Conservation (phyloP, 2,888 invertebrate genomes). For the Caenorhabditis panamensis region DNA sequence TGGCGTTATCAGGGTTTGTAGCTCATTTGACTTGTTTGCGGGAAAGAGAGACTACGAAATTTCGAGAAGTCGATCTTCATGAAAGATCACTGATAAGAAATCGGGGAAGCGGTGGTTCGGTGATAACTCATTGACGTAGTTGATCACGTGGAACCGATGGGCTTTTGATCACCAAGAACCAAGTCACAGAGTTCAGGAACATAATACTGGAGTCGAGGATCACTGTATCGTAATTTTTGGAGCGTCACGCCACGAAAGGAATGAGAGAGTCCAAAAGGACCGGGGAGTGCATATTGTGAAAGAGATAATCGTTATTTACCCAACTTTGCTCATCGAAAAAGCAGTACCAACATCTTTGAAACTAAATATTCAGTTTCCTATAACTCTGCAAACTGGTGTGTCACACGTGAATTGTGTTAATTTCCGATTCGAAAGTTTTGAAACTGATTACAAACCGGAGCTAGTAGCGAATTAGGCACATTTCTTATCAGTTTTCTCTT, state of each 20-base stretch:
- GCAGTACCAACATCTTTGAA: too few species aligned
- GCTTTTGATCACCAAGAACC: constrained; percentile 13
- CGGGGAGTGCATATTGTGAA: too few species aligned
- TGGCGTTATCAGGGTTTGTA: constrained; percentile 3
- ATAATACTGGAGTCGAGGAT: too few species aligned
- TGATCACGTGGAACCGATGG: neutral
- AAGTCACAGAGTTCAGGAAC: too few species aligned
- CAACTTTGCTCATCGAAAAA: too few species aligned
- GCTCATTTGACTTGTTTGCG: neutral
- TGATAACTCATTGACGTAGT: constrained; percentile 52
- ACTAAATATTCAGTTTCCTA: too few species aligned
- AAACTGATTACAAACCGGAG: constrained; percentile 40
- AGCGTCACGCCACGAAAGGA: too few species aligned
- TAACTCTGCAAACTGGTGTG: neutral
- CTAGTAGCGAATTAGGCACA: constrained; percentile 31
- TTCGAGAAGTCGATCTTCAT: constrained; percentile 1
- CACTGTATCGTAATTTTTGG: too few species aligned
- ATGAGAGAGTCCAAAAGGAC: too few species aligned
- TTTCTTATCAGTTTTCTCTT: constrained; percentile 25
- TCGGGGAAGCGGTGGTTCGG: neutral
- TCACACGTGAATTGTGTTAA: constrained; percentile 21
- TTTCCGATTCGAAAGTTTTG: neutral
- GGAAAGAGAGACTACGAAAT: neutral
- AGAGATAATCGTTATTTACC: too few species aligned
- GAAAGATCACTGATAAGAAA: constrained; percentile 38